Evolutionary conservation across 2,888 invertebrate species (phyloP).

Genomic region (Pterostichus niger): DNA sequence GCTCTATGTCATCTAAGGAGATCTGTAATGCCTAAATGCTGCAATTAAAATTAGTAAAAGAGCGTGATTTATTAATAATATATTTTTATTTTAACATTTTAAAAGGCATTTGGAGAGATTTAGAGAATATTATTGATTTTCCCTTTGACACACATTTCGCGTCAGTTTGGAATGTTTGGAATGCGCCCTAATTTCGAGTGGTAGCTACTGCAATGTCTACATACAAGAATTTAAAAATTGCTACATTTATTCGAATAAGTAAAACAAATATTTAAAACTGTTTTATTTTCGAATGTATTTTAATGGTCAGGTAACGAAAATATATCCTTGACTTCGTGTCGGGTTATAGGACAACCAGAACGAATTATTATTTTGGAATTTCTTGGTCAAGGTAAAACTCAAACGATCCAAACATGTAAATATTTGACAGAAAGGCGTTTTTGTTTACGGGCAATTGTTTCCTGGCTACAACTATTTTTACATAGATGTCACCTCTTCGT

Average conservation of each 20-base stretch:
- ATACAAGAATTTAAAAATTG: not conserved
- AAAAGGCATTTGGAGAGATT: not conserved
- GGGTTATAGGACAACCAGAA: not conserved
- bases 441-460: slow-evolving; percentile 53
- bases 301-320: not conserved
- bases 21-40: too few relatives aligned
- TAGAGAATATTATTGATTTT: slow-evolving; percentile 26
- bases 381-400: slow-evolving; percentile 48
- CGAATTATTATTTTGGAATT: slow-evolving; percentile 47
- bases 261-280: slow-evolving; percentile 8
- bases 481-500: slow-evolving; percentile 44
- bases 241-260: not conserved
- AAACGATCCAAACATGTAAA: slow-evolving; percentile 44
- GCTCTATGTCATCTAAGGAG: too few relatives aligned
- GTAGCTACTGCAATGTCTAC: not conserved
- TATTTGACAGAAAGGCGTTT: slow-evolving; percentile 50
- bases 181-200: slow-evolving; percentile 33
- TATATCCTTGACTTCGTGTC: not conserved
- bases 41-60: too few relatives aligned
- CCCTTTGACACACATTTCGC: slow-evolving; percentile 48
- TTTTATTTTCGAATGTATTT: slow-evolving; percentile 3
- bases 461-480: slow-evolving; percentile 24
- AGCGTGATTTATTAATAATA: too few relatives aligned
- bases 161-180: slow-evolving; percentile 44
- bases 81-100: not conserved